Percentiles rank a stretch among this genome's conserved stretches.
These are phyloP conservation scores for Eulemur coronatus DNA, from an alignment of 2,797 vertebrate species.

Conservation along the genomic window DNA sequence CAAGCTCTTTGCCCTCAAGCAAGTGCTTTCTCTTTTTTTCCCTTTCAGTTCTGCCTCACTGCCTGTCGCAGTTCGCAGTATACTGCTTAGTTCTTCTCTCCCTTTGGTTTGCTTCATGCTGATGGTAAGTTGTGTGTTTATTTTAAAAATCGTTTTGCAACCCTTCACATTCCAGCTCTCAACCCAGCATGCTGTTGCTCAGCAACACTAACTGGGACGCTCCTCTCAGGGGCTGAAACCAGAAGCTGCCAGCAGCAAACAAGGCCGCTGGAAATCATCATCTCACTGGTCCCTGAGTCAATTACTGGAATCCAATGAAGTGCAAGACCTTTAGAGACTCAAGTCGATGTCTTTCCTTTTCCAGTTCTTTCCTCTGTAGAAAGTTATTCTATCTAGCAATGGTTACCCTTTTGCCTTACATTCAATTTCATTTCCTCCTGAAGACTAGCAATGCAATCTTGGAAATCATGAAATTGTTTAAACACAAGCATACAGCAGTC, in stretches of 20 bases:
- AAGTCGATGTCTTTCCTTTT: slow-evolving; percentile 16
- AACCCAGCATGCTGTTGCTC: slow-evolving; percentile 66
- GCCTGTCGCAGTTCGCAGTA: neutral
- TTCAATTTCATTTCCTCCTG: slow-evolving; percentile 5
- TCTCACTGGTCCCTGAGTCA: slow-evolving; percentile 50
- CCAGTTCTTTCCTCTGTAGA: slow-evolving; percentile 21
- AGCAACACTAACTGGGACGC: slow-evolving; percentile 69
- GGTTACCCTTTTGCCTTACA: neutral
- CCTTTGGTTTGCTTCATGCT: slow-evolving; percentile 60
- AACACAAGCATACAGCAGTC: neutral
- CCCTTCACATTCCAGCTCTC: slow-evolving; percentile 71
- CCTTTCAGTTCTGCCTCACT: neutral
- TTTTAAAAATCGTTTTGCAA: slow-evolving; percentile 77
- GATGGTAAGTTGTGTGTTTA: slow-evolving; percentile 75
- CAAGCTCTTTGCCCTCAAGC: neutral
- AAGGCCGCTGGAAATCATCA: slow-evolving; percentile 67
- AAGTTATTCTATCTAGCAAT: neutral
- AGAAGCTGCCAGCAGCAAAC: slow-evolving; percentile 64
- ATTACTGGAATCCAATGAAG: slow-evolving; percentile 61
- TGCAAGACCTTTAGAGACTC: slow-evolving; percentile 56
- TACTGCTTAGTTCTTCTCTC: slow-evolving; percentile 25
- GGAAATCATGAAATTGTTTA: slow-evolving; percentile 55
- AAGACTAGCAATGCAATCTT: neutral
- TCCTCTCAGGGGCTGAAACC: slow-evolving; percentile 41
- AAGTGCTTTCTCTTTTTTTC: neutral